phyloP scores from a whole-genome alignment of 2,888 invertebrate genomes.

The Lithodes maja region DNA sequence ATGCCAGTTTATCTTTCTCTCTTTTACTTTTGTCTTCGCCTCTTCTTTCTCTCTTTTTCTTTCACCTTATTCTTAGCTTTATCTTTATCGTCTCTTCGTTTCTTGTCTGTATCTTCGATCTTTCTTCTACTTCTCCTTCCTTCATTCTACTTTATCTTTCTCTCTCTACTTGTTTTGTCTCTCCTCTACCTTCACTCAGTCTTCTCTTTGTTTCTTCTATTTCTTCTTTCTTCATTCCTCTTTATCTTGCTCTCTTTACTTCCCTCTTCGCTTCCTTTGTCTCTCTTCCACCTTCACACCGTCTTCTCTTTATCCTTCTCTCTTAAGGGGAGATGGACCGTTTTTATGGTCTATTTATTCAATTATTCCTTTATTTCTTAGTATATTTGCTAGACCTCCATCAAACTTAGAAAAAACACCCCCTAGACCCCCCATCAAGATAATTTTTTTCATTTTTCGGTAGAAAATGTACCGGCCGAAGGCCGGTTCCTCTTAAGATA shows the following conservation, averaged over 20 bases:
- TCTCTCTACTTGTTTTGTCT: conserved; percentile 4
- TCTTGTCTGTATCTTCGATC: neutral
- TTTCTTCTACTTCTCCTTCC: neutral
- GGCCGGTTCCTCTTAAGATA: no score
- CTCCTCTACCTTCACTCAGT: neutral
- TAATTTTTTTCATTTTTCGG: no score
- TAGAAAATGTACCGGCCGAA: no score
- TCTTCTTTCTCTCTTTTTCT: conserved; percentile 3
- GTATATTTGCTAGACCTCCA: no score
- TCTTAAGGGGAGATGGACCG: neutral
- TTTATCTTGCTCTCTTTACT: neutral
- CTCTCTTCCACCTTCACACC: conserved; percentile 1
- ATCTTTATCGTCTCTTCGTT: neutral
- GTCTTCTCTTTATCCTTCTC: neutral
- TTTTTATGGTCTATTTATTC: no score
- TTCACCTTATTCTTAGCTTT: conserved; percentile 1
- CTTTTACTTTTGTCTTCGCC: neutral
- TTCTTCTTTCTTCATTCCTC: neutral
- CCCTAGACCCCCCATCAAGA: no score
- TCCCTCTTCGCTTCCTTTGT: conserved; percentile 1
- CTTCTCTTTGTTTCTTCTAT: neutral
- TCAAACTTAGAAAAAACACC: no score
- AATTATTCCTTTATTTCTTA: no score
- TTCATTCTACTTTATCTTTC: neutral
- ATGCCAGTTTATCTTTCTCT: neutral